Evolutionary conservation across 1,140 invertebrate genomes (phyloP).

Genomic region (Meloidogyne hapla): DNA sequence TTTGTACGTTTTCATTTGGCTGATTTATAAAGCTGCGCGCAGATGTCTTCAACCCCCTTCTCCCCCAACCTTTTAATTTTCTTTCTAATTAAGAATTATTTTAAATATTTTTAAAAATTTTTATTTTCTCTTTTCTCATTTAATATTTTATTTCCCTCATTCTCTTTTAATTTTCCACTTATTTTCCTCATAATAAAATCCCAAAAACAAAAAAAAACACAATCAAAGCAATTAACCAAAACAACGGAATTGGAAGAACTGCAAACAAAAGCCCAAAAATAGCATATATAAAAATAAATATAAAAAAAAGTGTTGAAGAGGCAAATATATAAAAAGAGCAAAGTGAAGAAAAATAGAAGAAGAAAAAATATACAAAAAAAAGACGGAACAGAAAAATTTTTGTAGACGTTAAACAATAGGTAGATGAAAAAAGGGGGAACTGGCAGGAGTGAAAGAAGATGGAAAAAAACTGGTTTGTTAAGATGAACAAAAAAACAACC

Average conservation of each 20-base stretch:
- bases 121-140: neutral
- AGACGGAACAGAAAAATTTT: slow-evolving; percentile 3
- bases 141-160: neutral
- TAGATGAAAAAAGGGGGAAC: neutral
- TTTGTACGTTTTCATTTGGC: neutral
- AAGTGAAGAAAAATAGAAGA: neutral
- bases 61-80: neutral
- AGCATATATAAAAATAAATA: neutral
- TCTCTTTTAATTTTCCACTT: neutral
- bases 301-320: neutral
- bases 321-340: neutral
- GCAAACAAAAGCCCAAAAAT: slow-evolving; percentile 5
- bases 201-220: neutral
- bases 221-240: slow-evolving; percentile 4
- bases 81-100: neutral
- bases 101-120: neutral
- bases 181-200: neutral
- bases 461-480: neutral
- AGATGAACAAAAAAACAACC: neutral
- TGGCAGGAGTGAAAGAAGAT: neutral
- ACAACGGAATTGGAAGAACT: slow-evolving; percentile 5
- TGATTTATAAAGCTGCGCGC: neutral
- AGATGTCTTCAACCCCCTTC: neutral
- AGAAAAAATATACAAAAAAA: neutral
- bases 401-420: neutral